A percentile compares a stretch with the other conserved stretches of the same genome.
phyloP scores from a whole-genome alignment of 2,113 vertebrate genomes.

The Nestor notabilis region DNA sequence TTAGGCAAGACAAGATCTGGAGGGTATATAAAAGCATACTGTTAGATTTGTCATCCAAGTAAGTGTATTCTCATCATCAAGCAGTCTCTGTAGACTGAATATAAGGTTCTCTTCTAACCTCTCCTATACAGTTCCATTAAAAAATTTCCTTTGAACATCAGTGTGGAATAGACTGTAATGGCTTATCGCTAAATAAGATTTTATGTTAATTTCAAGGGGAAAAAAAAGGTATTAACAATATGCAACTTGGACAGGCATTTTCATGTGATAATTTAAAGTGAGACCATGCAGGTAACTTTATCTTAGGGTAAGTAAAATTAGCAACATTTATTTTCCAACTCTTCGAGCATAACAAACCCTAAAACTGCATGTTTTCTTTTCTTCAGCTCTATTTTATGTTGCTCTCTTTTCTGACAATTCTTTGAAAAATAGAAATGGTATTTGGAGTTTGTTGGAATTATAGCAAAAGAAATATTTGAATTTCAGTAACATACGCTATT shows the following conservation, averaged over 20 bases:
- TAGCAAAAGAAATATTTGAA: background rate
- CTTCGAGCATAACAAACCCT: background rate
- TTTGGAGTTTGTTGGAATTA: background rate
- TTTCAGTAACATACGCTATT: background rate
- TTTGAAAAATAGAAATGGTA: background rate
- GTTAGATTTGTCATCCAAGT: background rate
- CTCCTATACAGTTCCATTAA: background rate
- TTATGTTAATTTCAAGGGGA: background rate
- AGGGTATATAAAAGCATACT: background rate
- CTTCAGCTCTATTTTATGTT: background rate
- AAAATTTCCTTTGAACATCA: background rate
- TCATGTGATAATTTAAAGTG: background rate
- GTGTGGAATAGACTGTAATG: background rate
- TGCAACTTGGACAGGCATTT: background rate
- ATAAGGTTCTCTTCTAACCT: background rate
- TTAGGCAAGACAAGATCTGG: background rate
- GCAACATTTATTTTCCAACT: background rate
- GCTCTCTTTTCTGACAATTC: background rate
- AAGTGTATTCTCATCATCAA: background rate
- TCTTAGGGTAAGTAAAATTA: background rate
- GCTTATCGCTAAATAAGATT: background rate
- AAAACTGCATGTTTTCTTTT: background rate
- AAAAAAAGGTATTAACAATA: background rate
- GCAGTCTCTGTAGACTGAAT: background rate
- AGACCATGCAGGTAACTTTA: background rate